phyloP scores from a whole-genome alignment of 2,888 invertebrate genomes.

The Meiosimyza decipiens region DNA sequence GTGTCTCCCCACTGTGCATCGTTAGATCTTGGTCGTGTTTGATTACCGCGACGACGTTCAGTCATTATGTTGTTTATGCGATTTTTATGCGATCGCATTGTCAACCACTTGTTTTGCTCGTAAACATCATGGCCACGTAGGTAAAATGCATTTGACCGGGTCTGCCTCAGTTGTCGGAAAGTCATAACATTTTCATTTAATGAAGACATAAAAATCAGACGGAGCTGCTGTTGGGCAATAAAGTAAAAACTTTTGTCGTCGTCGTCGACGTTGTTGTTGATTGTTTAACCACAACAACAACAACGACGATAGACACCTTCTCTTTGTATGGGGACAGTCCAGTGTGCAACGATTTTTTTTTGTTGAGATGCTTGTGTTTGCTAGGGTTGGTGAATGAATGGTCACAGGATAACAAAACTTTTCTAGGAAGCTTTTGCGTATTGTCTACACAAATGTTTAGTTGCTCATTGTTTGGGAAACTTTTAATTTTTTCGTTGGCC shows the following conservation, averaged over 20 bases:
- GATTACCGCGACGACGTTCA: conserved; percentile 56
- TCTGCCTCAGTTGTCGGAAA: not conserved
- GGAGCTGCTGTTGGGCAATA: conserved; percentile 43
- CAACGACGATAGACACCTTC: not conserved
- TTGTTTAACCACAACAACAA: too few species aligned
- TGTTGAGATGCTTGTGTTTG: not conserved
- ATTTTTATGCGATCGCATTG: conserved; percentile 41
- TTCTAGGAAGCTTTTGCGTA: too few species aligned
- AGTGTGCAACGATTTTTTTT: not conserved
- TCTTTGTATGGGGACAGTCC: not conserved
- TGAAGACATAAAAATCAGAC: conserved; percentile 60
- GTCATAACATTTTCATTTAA: conserved; percentile 60
- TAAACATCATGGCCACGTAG: conserved; percentile 9
- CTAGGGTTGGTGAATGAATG: too few species aligned
- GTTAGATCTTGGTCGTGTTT: conserved; percentile 33
- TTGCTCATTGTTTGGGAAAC: too few species aligned
- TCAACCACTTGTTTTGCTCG: conserved; percentile 36
- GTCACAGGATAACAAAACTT: too few species aligned
- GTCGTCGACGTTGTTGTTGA: too few species aligned
- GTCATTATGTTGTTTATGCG: conserved; percentile 48
- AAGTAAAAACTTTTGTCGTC: conserved; percentile 11
- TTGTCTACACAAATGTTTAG: too few species aligned
- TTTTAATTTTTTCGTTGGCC: too few species aligned
- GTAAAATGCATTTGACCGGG: conserved; percentile 1
- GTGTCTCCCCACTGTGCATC: not conserved